phyloP scores from a whole-genome alignment of 2,797 vertebrate genomes.

The Lophotriccus pileatus region DNA sequence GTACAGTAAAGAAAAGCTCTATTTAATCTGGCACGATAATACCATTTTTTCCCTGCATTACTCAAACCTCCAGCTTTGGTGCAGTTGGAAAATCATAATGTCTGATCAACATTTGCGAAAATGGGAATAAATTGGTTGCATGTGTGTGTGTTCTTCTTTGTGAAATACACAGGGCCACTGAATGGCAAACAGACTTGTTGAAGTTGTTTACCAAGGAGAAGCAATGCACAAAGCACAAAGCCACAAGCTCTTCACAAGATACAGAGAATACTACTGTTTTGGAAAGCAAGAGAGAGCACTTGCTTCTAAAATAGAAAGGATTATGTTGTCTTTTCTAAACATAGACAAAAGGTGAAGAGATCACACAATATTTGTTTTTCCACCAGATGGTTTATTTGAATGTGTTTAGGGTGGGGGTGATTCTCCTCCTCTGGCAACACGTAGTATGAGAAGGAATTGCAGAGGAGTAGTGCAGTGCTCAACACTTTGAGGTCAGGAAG shows the following conservation, averaged over 20 bases:
- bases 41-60: background rate
- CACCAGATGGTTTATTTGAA: slow-evolving; percentile 3
- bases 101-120: background rate
- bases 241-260: background rate
- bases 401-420: background rate
- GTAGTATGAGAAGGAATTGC: background rate
- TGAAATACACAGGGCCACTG: background rate
- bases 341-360: slow-evolving; percentile 37
- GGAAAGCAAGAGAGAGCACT: background rate
- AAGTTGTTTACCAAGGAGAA: background rate
- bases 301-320: background rate
- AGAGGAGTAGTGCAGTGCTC: background rate
- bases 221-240: background rate
- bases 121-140: background rate
- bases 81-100: background rate
- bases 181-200: background rate
- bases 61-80: background rate
- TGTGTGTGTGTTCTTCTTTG: background rate
- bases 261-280: background rate
- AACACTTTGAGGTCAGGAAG: slow-evolving; percentile 33
- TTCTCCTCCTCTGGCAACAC: background rate
- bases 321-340: slow-evolving; percentile 10
- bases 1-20: background rate
- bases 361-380: slow-evolving; percentile 39
- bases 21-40: background rate